Evolutionary conservation across 1,140 invertebrate species (phyloP), one percentile per base, ranked within the genome.

Genomic region (Bombus ignitus): DNA sequence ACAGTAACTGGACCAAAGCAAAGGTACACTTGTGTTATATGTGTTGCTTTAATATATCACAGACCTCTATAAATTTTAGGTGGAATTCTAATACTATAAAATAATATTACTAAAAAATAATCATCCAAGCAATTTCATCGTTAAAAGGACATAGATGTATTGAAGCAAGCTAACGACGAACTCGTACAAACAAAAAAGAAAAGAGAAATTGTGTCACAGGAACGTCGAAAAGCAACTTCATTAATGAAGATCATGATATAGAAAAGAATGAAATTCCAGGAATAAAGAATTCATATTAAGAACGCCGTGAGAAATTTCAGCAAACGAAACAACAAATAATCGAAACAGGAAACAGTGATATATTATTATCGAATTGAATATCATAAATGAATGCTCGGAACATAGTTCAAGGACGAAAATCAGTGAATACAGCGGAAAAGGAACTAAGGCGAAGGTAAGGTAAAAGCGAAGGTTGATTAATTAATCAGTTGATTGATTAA

Each of bases 401-500:
- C 18, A 6, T 28, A 1, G 0, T 72, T 4, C 39, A 57, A 53
- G 81, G 22, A 42, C 22, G 25, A 44, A 62, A 71, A 59, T 18
- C 66, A 13, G 2, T 1, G 10, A 2, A 68, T 9, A 37, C 32
- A 68, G 2, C 18, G 35, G 10, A 59, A 28, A 28, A 78, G 28
- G 32, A 42, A 12, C 22, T 37, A 3, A 10, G 65, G 2, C 32
- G 32, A 42, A 32, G 53, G 4, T 25, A 18, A 35, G 28, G 37
- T 39, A 53, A 53, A 53, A 53, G 47, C 6, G 70, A 13, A 13
- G 44, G 53, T 25, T 25, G 82, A 65, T 13, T 79, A 84, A 84
- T 84, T 79, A 84, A 84, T 84, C 82, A 62, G 39, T 28, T 73
- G 78, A 85, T 80, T 85, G 76, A 85, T 85, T 80, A 85, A 72